Evolutionary conservation across 2,888 invertebrate species (phyloP), one percentile per base, ranked within the genome.

Genomic region (Rotaria magnacalcarata): DNA sequence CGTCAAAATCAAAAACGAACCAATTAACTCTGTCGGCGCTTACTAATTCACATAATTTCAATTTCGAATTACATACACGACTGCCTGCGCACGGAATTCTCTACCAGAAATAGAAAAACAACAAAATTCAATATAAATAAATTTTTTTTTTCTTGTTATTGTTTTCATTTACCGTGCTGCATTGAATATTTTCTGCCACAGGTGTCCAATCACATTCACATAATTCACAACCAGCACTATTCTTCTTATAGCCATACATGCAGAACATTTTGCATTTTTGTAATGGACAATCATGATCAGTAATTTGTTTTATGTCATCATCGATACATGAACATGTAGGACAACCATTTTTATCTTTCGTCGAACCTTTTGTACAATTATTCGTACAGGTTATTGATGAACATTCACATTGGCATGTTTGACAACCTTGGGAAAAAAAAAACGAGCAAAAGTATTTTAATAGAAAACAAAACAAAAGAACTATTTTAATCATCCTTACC

Each of bases 131-230:
- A 27, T 24, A 14, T 16, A 1, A 50, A 34, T 16, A 16, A 47
- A n/a, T n/a, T 24, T 19, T 41, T 11, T 47, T 27, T 2, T 5
- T 11, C 14, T 14, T 50, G 50, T 7, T 8, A 6, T 34, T 34
- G 34, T 34, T 34, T 34, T 34, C 34, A 34, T 14, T 80, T 80
- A 80, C 80, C 43, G 10, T 21, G 47, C 24, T 80, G 11, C 80
- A 80, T 80, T 24, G 47, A 80, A 80, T 80, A 10, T 80, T 43
- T 14, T 80, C 80, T 24, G 24, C 8, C 47, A 80, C n/a, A 3
- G 80, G 80, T 47, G 80, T 47, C 80, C 80, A 80, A 47, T 80
- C 43, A 80, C 80, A 80, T 47, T 80, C 80, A 43, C 80, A 80
- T n/a, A 47, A 14, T 16, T 80, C 80, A 80, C 80, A 80, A 0